Evolutionary conservation across 2,113 vertebrate species (phyloP), one percentile per base, ranked within the genome.

Genomic region (Sus scrofa): DNA sequence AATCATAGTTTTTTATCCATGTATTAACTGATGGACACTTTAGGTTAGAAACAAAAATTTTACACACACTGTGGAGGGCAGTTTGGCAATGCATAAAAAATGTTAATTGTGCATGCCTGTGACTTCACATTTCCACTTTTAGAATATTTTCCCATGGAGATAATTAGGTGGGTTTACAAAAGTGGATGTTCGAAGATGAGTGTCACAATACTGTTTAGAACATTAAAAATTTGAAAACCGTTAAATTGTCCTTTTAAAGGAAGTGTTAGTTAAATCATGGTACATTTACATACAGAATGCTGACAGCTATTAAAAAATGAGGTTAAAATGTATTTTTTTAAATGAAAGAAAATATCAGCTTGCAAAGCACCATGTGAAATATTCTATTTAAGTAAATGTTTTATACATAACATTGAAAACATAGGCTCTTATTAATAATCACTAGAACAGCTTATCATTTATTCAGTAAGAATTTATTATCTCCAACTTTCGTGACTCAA

Each of bases 371-470:
- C 13, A 30, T 54, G 26, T 86, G 67, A 79, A 83, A 37, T 77
- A 77, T 83, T 94, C 74, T 86, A 44, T 65, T 92, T 83, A 89
- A 86, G 54, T 63, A 89, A 79, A 19, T 82, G 81, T 90, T 91
- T 86, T 62, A 73, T 73, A 88, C 32, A 26, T 63, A 81, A 68
- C 34, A 68, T 52, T 89, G 60, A 94, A 71, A 84, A 71, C 19
- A 22, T 24, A 44, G 13, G 65, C 60, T 85, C 79, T 19, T 79
- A 91, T 63, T 65, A 18, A 44, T 74, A 84, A 30, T 85, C 65
- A 71, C 37, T 67, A 78, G 8, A 54, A 50, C 34, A 74, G 18
- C 6, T n/a, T 90, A 79, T 62, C 91, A 34, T 82, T 90, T 30
- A 62, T 58, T 77, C 16, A 60, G 3, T 67, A 54, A 63, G 32